Evolutionary conservation across 2,113 vertebrate species (phyloP).

Genomic region (Gulo gulo): DNA sequence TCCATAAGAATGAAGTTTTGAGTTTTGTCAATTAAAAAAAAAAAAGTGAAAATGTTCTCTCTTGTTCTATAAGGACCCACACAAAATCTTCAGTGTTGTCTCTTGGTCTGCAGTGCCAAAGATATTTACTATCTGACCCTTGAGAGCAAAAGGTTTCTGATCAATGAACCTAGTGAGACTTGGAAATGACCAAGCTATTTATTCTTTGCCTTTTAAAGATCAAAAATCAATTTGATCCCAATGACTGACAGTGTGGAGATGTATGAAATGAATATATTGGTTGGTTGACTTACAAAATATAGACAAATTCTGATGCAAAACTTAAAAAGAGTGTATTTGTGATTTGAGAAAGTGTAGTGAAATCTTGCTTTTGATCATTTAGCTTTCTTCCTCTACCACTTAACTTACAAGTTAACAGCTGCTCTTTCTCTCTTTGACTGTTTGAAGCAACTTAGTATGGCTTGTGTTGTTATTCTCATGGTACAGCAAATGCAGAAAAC

Average conservation of each 20-base stretch:
- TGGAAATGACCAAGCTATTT: background rate
- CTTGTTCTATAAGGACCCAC: no score
- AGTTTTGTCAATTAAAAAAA: background rate
- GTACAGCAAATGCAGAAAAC: background rate
- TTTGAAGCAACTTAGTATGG: background rate
- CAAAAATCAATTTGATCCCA: background rate
- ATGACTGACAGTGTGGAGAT: background rate
- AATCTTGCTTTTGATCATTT: constrained; percentile 8
- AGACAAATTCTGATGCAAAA: background rate
- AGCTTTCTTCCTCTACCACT: background rate
- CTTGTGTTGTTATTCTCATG: background rate
- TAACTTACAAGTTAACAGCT: background rate
- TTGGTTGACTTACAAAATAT: background rate
- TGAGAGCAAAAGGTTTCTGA: background rate
- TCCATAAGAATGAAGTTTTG: background rate
- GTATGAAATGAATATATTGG: background rate
- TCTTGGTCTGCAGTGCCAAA: background rate
- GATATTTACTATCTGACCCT: background rate
- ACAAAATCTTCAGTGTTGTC: background rate
- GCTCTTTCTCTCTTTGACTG: background rate
- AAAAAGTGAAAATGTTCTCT: background rate
- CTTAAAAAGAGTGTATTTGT: background rate
- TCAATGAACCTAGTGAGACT: background rate
- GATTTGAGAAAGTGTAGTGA: background rate
- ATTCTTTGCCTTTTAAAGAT: background rate